These are phyloP conservation scores for Bactericera cockerelli DNA, from an alignment of 1,140 invertebrate species.

Conservation along the genomic window DNA sequence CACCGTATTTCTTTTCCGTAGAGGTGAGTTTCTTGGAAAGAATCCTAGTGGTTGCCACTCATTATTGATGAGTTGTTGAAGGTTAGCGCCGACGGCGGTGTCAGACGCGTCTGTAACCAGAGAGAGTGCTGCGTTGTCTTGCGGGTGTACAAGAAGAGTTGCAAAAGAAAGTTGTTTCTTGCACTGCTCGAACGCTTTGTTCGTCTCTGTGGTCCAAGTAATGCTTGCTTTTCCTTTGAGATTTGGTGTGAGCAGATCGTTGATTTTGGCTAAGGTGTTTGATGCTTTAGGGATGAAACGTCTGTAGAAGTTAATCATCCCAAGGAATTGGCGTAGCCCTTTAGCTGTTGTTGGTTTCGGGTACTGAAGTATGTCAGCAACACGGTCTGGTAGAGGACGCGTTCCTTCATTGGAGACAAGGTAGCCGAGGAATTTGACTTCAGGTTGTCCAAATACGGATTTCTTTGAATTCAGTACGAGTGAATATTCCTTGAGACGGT, in stretches of 20 bases:
- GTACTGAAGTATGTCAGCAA: constrained; percentile 13
- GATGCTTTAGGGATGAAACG: constrained; percentile 17
- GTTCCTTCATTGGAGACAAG: constrained; percentile 21
- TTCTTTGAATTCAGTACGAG: constrained; percentile 25
- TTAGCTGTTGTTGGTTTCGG: neutral
- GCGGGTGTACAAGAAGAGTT: constrained; percentile 13
- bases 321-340: constrained; percentile 20
- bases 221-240: constrained; percentile 13
- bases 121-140: neutral
- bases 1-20: constrained; percentile 11
- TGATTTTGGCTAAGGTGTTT: constrained; percentile 10
- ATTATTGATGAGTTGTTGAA: constrained; percentile 19
- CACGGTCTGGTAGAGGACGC: constrained; percentile 22
- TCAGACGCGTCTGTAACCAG: constrained; percentile 22
- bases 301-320: constrained; percentile 19
- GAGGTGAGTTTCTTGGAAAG: constrained; percentile 14
- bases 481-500: constrained; percentile 21
- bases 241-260: constrained; percentile 1
- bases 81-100: constrained; percentile 21
- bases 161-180: constrained; percentile 22
- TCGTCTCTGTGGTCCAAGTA: constrained; percentile 14
- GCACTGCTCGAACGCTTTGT: constrained; percentile 20
- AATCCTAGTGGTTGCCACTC: constrained; percentile 11
- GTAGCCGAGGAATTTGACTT: constrained; percentile 26
- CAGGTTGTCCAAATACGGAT: constrained; percentile 22